Percentiles rank a stretch among this genome's conserved stretches.
These are phyloP conservation scores for Phortica variegata DNA, from an alignment of 1,140 invertebrate genomes.

Conservation along the genomic window DNA sequence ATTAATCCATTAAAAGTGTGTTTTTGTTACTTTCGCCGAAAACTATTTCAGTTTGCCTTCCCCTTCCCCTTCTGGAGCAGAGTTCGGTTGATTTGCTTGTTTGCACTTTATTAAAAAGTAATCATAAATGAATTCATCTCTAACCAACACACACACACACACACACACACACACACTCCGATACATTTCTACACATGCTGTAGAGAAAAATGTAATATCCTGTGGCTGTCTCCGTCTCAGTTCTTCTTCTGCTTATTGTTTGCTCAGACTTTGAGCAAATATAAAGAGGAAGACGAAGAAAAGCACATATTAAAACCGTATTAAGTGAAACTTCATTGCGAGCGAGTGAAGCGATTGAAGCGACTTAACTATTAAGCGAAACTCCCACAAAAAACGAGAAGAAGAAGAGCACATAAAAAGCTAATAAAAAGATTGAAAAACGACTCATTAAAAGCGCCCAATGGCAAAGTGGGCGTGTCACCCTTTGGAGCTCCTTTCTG, in stretches of 20 bases:
- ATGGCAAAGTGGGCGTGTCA: too few relatives aligned
- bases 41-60: slow-evolving; percentile 1
- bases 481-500: too few relatives aligned
- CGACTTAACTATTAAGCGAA: too few relatives aligned
- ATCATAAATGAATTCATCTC: slow-evolving; percentile 14
- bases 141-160: neutral
- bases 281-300: too few relatives aligned
- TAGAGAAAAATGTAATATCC: slow-evolving; percentile 3
- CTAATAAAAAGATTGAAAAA: too few relatives aligned
- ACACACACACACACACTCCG: neutral
- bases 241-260: slow-evolving; percentile 40
- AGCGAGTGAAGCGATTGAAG: too few relatives aligned
- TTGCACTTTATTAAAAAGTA: slow-evolving; percentile 19
- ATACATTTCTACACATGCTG: neutral
- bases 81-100: neutral
- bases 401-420: too few relatives aligned
- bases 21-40: neutral
- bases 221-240: slow-evolving; percentile 18
- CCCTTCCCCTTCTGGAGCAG: neutral
- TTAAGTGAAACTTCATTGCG: too few relatives aligned
- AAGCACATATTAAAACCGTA: too few relatives aligned
- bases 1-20: slow-evolving; percentile 35
- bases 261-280: too few relatives aligned
- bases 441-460: too few relatives aligned
- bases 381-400: too few relatives aligned